Conservation (phyloP, 2,797 vertebrate genomes). For the Crax fasciolata region DNA sequence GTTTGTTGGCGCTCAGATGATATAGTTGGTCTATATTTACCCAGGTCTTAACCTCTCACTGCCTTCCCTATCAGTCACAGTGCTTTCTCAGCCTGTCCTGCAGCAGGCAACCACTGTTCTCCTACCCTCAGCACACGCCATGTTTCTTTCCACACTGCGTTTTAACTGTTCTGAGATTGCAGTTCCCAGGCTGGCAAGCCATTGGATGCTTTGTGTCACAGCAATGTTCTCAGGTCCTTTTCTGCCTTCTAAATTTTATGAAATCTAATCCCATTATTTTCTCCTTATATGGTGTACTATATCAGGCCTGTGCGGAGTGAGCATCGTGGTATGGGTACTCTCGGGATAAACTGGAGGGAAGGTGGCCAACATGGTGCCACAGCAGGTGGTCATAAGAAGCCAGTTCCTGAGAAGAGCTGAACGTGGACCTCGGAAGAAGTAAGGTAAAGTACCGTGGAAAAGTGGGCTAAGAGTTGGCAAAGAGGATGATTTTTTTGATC, state of each 20-base stretch:
- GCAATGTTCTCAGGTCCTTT: not conserved
- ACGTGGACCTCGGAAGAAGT: not conserved
- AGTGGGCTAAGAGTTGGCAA: not conserved
- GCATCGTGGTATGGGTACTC: rapidly evolving
- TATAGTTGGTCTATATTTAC: not conserved
- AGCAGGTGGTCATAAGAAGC: not conserved
- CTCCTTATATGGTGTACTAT: not conserved
- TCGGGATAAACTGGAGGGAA: not conserved
- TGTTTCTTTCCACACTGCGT: not conserved
- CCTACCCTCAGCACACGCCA: not conserved
- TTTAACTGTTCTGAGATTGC: not conserved
- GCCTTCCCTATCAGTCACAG: not conserved
- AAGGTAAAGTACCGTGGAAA: not conserved
- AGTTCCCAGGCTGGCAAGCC: not conserved
- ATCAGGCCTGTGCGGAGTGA: not conserved
- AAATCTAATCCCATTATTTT: not conserved
- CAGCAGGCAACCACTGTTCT: not conserved
- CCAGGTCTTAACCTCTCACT: not conserved
- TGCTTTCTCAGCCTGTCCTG: not conserved
- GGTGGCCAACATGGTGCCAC: not conserved
- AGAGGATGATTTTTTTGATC: not conserved
- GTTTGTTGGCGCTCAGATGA: rapidly evolving
- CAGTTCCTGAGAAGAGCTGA: not conserved
- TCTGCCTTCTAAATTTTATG: not conserved
- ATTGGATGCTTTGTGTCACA: not conserved